phyloP scores from a whole-genome alignment of 35 echinoderm and acorn worm species.

The Stichopus chloronotus region DNA sequence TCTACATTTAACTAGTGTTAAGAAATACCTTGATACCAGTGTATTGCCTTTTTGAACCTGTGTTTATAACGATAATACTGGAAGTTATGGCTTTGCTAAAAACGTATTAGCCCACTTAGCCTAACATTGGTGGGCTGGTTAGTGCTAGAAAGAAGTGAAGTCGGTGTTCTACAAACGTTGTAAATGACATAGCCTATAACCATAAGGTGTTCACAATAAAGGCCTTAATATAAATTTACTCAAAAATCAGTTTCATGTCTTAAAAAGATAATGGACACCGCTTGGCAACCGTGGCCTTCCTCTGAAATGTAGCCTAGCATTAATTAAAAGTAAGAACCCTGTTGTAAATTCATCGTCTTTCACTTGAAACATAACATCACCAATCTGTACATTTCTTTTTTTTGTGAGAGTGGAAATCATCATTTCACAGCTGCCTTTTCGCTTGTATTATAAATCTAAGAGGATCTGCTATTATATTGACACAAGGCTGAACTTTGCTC shows the following conservation, averaged over 20 bases:
- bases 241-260: not conserved
- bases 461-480: conserved; percentile 60
- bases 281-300: conserved; percentile 56
- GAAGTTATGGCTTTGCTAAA: not conserved
- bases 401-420: conserved; percentile 16
- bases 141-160: no score
- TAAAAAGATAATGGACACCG: not conserved
- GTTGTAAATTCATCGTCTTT: conserved; percentile 47
- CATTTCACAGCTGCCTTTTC: conserved; percentile 46
- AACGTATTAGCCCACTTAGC: not conserved
- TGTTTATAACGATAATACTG: not conserved
- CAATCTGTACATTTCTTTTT: conserved; percentile 11
- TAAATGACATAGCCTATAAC: not conserved
- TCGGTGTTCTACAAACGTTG: no score
- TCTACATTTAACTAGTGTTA: not conserved
- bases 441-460: conserved; percentile 46
- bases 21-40: conserved; percentile 24
- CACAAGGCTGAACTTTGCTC: conserved; percentile 59
- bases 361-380: conserved; percentile 34
- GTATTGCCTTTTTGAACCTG: conserved; percentile 8
- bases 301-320: conserved; percentile 38
- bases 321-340: conserved; percentile 1
- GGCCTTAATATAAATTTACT: not conserved
- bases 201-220: not conserved
- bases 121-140: no score